Base-by-base conservation (phyloP, 2,888 invertebrate species). In the Apodemia arnacis region DNA sequence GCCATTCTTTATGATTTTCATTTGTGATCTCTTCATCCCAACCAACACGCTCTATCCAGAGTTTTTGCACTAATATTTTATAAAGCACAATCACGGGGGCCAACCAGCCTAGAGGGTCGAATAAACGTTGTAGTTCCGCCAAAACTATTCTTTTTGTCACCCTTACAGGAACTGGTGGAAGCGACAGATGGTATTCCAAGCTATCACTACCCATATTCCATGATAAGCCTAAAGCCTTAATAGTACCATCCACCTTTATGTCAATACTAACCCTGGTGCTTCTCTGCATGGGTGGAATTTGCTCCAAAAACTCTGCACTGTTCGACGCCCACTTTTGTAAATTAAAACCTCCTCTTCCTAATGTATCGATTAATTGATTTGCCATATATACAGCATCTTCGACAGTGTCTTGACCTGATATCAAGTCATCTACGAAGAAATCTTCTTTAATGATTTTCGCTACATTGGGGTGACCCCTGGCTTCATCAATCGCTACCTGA, bases 41-140 rank as follows among this genome's bases (percentile, higher is more conserved):
- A 5, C 31, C 54, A 13, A 85, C 34, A 44, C 75, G 72, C 76
- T 86, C 79, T 11, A 91, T 27, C 90, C 93, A 93, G 54, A 93
- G 74, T 38, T 84, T 92, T 83, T 94, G 93, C 15, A 93, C 83
- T 13, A 94, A 21, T 15, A 92, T 27, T 76, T 94, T 95, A 6
- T 93, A 91, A 34, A 41, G 82, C 7, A 94, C 69, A 82, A 94
- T 72, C 87, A 83, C 63, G 78, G 80, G 93, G 44, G 94, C 85
- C 24, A 94, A 69, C 94, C 93, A 93, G 11, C 93, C 93, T 15
- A 94, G 75, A 13, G 93, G 93, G 41, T 92, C 90, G 83, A 63
- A 94, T 91, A 21, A 49, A 11, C 69, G 69, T 69, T 27, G 31
- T 24, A 69, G 15, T 27, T 69, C 15, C 13, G 27, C 31, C 15